Conservation (phyloP, 2,113 vertebrate genomes). For the Scolopax mira region DNA sequence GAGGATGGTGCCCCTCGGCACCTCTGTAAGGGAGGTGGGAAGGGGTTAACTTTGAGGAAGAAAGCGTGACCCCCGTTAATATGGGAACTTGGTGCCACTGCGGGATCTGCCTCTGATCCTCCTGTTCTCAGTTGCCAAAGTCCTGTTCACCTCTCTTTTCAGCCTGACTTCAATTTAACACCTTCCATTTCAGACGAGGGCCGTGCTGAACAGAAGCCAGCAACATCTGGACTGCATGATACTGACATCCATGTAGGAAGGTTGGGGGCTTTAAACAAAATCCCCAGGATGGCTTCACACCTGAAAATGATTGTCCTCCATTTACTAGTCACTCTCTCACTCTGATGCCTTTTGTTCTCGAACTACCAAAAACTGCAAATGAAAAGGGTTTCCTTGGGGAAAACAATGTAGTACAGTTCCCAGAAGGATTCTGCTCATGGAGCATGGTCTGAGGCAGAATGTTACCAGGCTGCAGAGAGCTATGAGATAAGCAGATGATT, state of each 20-base stretch:
- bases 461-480: not conserved
- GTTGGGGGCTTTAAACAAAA: not conserved
- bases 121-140: not conserved
- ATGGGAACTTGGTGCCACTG: not conserved
- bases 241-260: constrained; percentile 3
- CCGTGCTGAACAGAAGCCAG: not conserved
- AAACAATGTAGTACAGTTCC: not conserved
- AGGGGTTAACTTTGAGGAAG: not conserved
- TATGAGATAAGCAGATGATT: not conserved
- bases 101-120: not conserved
- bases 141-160: not conserved
- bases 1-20: fast-evolving
- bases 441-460: not conserved
- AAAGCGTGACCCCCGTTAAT: not conserved
- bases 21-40: not conserved
- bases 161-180: constrained; percentile 4
- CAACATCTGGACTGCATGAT: constrained; percentile 13
- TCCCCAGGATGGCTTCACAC: not conserved
- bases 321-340: not conserved
- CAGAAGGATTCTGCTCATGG: not conserved
- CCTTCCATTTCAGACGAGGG: not conserved
- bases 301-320: constrained; percentile 19
- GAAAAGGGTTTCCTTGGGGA: not conserved
- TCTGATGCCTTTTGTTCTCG: not conserved
- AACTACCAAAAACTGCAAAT: not conserved